These are phyloP conservation scores for Euborellia annulipes DNA, from an alignment of 1,140 invertebrate species.

Conservation along the genomic window DNA sequence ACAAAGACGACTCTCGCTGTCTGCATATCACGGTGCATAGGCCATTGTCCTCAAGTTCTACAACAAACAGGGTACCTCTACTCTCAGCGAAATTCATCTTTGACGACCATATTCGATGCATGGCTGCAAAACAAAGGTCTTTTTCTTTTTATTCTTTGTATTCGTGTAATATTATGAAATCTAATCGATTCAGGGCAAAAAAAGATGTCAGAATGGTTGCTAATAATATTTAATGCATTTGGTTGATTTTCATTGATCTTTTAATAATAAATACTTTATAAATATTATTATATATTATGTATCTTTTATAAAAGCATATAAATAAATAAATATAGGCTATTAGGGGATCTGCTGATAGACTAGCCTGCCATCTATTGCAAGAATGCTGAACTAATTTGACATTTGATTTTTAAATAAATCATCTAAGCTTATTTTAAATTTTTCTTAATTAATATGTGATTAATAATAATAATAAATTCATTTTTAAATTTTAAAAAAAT, in stretches of 20 bases:
- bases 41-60: conserved; percentile 40
- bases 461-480: neutral
- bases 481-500: too few species aligned
- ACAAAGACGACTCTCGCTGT: conserved; percentile 93
- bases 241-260: neutral
- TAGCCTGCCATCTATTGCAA: too few species aligned
- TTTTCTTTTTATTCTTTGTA: conserved; percentile 7
- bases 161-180: conserved; percentile 5
- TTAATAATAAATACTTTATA: neutral
- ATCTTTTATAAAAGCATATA: conserved; percentile 4
- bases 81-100: conserved; percentile 90
- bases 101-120: conserved; percentile 96
- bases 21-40: conserved; percentile 89
- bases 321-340: too few species aligned
- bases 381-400: too few species aligned
- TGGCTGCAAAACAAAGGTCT: conserved; percentile 85
- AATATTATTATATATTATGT: neutral
- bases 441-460: neutral
- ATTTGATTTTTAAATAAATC: too few species aligned
- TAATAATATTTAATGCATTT: too few species aligned
- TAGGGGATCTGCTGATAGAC: too few species aligned
- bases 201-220: too few species aligned
- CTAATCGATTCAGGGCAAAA: too few species aligned
- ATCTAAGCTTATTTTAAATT: neutral
- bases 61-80: conserved; percentile 53